These are phyloP conservation scores for Drosophila quinaria DNA, from an alignment of 2,888 invertebrate genomes.

Conservation along the genomic window DNA sequence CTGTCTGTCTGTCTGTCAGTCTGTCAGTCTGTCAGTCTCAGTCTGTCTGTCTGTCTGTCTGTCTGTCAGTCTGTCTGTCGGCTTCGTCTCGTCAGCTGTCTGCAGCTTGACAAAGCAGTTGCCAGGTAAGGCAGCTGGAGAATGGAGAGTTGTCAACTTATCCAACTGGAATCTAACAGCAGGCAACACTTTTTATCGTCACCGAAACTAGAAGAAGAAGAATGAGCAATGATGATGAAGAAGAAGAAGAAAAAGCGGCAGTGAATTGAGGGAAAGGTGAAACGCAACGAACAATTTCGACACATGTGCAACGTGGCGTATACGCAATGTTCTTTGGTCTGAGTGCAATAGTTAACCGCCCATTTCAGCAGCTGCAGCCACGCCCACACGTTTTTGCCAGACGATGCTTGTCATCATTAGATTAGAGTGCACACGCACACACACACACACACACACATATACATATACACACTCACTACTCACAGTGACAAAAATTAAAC, in stretches of 20 bases:
- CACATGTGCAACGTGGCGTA: conserved; percentile 70
- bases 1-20: background rate
- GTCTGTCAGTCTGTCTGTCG: background rate
- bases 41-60: background rate
- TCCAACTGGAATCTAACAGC: conserved; percentile 32
- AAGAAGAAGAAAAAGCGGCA: background rate
- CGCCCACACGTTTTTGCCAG: conserved; percentile 57
- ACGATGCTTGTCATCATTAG: conserved; percentile 80
- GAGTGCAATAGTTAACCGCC: conserved; percentile 41
- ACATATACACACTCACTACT: conserved; percentile 28
- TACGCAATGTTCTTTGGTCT: conserved; percentile 59
- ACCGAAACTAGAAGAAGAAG: conserved; percentile 21
- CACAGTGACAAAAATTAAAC: conserved; percentile 61
- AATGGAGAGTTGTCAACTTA: conserved; percentile 21
- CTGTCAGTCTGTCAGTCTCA: background rate
- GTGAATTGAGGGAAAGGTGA: conserved; percentile 40
- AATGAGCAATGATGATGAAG: conserved; percentile 2
- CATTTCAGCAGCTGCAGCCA: conserved; percentile 14
- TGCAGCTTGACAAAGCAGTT: conserved; percentile 34
- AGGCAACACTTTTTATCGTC: conserved; percentile 25
- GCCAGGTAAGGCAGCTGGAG: conserved; percentile 14
- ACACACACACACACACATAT: conserved; percentile 28
- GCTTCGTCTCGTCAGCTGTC: conserved; percentile 19
- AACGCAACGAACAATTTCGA: conserved; percentile 52
- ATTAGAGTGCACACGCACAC: conserved; percentile 63